Conservation (phyloP, 2,113 vertebrate species). For the Tetraodon nigroviridis region DNA sequence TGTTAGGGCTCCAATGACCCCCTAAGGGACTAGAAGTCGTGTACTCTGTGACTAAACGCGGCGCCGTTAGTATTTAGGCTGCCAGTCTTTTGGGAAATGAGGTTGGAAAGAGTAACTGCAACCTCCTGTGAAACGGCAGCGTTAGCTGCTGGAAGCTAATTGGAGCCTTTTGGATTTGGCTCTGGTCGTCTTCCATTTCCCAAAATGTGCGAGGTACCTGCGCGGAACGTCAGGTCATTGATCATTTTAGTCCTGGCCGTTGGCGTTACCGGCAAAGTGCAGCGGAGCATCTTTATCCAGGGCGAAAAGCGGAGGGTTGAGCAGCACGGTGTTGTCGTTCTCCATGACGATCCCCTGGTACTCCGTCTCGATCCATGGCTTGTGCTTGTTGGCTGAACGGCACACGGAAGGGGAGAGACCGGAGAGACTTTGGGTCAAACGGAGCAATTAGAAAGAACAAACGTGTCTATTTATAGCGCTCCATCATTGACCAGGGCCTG, state of each 20-base stretch:
- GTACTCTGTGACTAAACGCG: slow-evolving; percentile 40
- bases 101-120: slow-evolving; percentile 14
- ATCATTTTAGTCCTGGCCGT: not conserved
- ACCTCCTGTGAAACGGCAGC: slow-evolving; percentile 8
- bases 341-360: slow-evolving; percentile 99
- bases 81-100: slow-evolving; percentile 39
- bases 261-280: slow-evolving; percentile 87
- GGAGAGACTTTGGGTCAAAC: slow-evolving; percentile 56
- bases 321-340: slow-evolving; percentile 95
- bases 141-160: slow-evolving; percentile 16
- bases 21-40: slow-evolving; percentile 59
- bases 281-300: slow-evolving; percentile 96
- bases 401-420: slow-evolving; percentile 46
- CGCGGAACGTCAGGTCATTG: not conserved
- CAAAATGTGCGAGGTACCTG: slow-evolving; percentile 7
- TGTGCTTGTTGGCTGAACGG: slow-evolving; percentile 94
- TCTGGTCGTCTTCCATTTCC: slow-evolving; percentile 13
- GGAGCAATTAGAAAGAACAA: slow-evolving; percentile 61
- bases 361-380: slow-evolving; percentile 98
- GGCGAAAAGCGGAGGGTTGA: slow-evolving; percentile 94
- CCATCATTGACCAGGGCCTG: slow-evolving; percentile 38
- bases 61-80: slow-evolving; percentile 42
- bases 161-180: too few relatives aligned
- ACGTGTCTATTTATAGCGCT: slow-evolving; percentile 53
- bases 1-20: slow-evolving; percentile 56